Evolutionary conservation across 2,113 vertebrate species (phyloP), one percentile per base, ranked within the genome.

Genomic region (Aleadryas rufinucha): DNA sequence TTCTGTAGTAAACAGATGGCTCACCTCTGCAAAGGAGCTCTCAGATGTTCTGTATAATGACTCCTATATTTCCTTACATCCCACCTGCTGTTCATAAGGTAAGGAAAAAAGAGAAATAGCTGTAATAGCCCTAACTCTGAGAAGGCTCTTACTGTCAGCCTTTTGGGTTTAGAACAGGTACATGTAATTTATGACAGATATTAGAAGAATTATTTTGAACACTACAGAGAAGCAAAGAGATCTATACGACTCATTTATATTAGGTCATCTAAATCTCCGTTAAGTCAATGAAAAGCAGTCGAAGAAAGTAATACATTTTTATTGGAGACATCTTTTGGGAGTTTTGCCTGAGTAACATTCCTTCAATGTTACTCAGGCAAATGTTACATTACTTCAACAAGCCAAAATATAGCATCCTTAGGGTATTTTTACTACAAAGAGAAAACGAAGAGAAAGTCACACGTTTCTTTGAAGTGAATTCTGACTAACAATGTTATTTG

Each of bases 1-100:
- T 94, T 91, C 57, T 87, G 87, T 7, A 60, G 74, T 76, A 96
- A 96, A 92, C n/a, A 91, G 84, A 91, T 45, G 81, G 87, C 23
- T 82, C 89, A 87, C 72, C 56, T 91, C 82, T 54, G 87, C 75
- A 84, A 87, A 82, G 15, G 72, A 71, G 37, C 26, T 82, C 84
- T 87, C 74, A 57, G 45, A 72, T 82, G 66, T 79, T 89, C 65
- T 57, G 22, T 26, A 45, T 60, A 91, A 89, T 39, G 74, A 87
- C 24, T 85, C 37, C 44, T 79, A 0, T 37, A 82, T 86, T 85
- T 93, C 84, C 84, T 79, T 60, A 60, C 1, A 1, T 49, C 49
- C 61, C 74, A 94, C 57, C 64, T 63, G 78, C 30, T 63, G 69
- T 23, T 53, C 52, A 53, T 0, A 0, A 85, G 53, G 61, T 37